These are phyloP conservation scores for Drosophila eugracilis DNA, from an alignment of 1,140 invertebrate genomes.

Conservation along the genomic window DNA sequence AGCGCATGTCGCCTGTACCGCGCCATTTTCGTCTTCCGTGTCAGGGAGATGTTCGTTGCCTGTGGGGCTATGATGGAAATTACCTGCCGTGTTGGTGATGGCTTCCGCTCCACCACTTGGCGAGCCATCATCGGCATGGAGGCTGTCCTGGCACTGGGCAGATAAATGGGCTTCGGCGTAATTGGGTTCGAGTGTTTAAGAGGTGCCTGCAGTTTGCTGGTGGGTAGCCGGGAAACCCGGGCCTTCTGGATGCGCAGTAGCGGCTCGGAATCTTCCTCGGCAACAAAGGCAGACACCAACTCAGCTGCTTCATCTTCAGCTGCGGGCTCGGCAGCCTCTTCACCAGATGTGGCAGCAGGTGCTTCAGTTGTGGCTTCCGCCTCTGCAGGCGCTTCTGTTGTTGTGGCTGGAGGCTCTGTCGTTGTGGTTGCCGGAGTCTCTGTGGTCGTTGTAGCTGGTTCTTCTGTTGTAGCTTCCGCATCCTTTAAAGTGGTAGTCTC, in stretches of 20 bases:
- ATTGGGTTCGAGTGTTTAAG: constrained; percentile 70
- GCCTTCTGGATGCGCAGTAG: constrained; percentile 75
- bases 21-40: constrained; percentile 36
- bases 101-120: constrained; percentile 41
- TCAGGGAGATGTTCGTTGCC: constrained; percentile 4
- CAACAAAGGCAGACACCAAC: constrained; percentile 70
- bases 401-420: constrained; percentile 34
- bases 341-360: constrained; percentile 27
- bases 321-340: constrained; percentile 37
- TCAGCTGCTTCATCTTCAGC: constrained; percentile 72
- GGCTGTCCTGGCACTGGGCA: constrained; percentile 59
- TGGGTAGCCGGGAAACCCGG: constrained; percentile 65
- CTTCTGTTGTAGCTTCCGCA: constrained; percentile 51
- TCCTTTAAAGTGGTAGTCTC: constrained; percentile 56
- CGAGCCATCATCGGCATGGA: constrained; percentile 69
- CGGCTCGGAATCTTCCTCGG: constrained; percentile 71
- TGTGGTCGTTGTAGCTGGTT: constrained; percentile 52
- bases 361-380: constrained; percentile 48
- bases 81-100: constrained; percentile 27
- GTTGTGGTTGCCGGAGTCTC: constrained; percentile 59
- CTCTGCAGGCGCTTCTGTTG: constrained; percentile 49
- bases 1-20: constrained; percentile 67
- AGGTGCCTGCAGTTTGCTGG: constrained; percentile 73
- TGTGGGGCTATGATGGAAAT: constrained; percentile 41
- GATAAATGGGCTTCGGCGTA: constrained; percentile 65